Evolutionary conservation across 2,797 vertebrate species (phyloP).

Genomic region (Decapterus maruadsi): DNA sequence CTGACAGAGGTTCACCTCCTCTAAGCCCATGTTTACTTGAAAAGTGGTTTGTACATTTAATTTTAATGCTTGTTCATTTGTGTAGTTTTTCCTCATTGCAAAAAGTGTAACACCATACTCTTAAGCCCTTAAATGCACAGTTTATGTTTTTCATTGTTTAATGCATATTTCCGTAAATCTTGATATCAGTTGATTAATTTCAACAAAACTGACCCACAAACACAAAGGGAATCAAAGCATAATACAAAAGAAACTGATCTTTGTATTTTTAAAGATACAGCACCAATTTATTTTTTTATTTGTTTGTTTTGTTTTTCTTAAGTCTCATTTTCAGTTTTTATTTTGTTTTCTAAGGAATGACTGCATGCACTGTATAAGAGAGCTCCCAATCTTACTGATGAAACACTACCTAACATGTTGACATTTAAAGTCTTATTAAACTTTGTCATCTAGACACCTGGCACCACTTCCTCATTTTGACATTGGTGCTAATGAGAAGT

Average conservation of each 20-base stretch:
- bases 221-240: constrained; percentile 18
- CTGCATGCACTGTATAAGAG: constrained; percentile 64
- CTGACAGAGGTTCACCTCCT: constrained; percentile 12
- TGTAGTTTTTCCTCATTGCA: constrained; percentile 12
- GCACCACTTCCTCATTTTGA: constrained; percentile 66
- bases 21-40: constrained; percentile 58
- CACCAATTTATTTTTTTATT: constrained; percentile 20
- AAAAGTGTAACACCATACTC: constrained; percentile 16
- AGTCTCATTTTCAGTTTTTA: constrained; percentile 23
- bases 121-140: constrained; percentile 1
- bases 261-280: constrained; percentile 11
- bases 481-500: constrained; percentile 59
- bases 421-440: constrained; percentile 66
- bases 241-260: not conserved
- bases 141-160: constrained; percentile 3
- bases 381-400: constrained; percentile 72
- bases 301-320: constrained; percentile 23
- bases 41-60: constrained; percentile 36
- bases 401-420: constrained; percentile 55
- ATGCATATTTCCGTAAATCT: constrained; percentile 30
- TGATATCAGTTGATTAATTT: constrained; percentile 17
- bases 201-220: not conserved
- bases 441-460: constrained; percentile 31
- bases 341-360: constrained; percentile 73
- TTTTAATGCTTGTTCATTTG: constrained; percentile 16